Conservation (phyloP, 2,888 invertebrate species). For the Sphinx pinastri region DNA sequence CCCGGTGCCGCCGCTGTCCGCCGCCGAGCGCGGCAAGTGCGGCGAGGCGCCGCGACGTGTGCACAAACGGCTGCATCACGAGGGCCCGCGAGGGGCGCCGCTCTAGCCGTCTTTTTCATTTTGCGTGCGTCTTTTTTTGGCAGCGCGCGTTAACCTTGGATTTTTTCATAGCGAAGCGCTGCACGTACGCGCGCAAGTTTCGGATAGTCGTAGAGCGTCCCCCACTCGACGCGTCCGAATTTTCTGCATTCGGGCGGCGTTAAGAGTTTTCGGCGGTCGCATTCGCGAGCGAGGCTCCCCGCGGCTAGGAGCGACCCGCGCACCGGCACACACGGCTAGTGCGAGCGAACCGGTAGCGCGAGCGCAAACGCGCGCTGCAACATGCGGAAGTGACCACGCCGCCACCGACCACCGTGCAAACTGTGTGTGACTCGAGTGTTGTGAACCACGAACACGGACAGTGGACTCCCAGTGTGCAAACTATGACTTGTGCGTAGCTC, state of each 20-base stretch:
- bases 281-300: constrained; percentile 81
- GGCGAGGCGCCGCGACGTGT: constrained; percentile 58
- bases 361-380: constrained; percentile 68
- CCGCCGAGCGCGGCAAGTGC: constrained; percentile 34
- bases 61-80: constrained; percentile 72
- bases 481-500: constrained; percentile 78
- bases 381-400: constrained; percentile 78
- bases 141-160: constrained; percentile 83
- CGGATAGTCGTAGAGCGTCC: constrained; percentile 82
- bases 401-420: constrained; percentile 37
- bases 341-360: constrained; percentile 30
- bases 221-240: constrained; percentile 81
- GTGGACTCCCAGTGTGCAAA: constrained; percentile 71
- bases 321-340: constrained; percentile 59
- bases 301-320: constrained; percentile 71
- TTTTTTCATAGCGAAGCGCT: constrained; percentile 82
- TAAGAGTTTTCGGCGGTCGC: constrained; percentile 82
- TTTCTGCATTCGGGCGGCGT: constrained; percentile 81
- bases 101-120: constrained; percentile 81
- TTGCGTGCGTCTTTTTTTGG: constrained; percentile 84
- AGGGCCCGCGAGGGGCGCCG: constrained; percentile 74
- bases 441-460: constrained; percentile 51
- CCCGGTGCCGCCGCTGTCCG: background rate
- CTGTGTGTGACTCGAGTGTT: constrained; percentile 71
- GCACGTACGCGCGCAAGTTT: constrained; percentile 82